These are phyloP conservation scores for Aythya fuligula DNA, from an alignment of 2,797 vertebrate genomes.

Conservation along the genomic window DNA sequence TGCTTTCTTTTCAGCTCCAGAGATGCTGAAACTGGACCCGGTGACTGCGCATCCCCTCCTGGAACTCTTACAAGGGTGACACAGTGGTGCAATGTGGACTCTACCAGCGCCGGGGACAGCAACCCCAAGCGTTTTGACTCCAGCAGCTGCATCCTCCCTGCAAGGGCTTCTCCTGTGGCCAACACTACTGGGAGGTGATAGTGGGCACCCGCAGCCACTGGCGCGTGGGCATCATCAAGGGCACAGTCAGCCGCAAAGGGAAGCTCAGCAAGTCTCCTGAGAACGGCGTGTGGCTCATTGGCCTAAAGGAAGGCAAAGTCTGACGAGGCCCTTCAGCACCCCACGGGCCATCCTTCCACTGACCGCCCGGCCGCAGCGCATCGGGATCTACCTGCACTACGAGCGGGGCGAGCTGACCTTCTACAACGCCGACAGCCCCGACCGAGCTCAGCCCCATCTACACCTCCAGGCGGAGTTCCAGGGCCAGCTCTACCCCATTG, in stretches of 20 bases:
- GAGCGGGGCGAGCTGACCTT: constrained; percentile 83
- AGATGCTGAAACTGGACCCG: constrained; percentile 83
- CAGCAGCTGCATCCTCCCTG: constrained; percentile 84
- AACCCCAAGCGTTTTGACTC: constrained; percentile 84
- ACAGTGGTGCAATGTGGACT: constrained; percentile 81
- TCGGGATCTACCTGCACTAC: constrained; percentile 86
- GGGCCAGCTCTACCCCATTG: constrained; percentile 86
- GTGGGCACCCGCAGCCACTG: constrained; percentile 85
- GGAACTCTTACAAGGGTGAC: constrained; percentile 80
- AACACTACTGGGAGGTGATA: constrained; percentile 89
- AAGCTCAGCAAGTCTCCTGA: constrained; percentile 85
- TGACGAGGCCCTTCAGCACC: constrained; percentile 84
- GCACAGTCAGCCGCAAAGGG: constrained; percentile 81
- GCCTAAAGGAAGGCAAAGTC: constrained; percentile 83
- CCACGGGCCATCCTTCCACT: constrained; percentile 78
- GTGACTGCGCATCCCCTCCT: constrained; percentile 85
- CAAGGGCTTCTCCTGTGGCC: constrained; percentile 86
- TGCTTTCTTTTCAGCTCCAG: constrained; percentile 74
- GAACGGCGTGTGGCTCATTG: constrained; percentile 84
- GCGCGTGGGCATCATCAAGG: constrained; percentile 85
- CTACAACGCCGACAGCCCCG: constrained; percentile 80
- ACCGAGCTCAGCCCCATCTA: constrained; percentile 82
- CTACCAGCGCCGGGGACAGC: constrained; percentile 74
- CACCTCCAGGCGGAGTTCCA: constrained; percentile 85
- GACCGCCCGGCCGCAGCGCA: constrained; percentile 66